Evolutionary conservation across 2,888 invertebrate genomes (phyloP).

Genomic region (Drosophila buzzatii): DNA sequence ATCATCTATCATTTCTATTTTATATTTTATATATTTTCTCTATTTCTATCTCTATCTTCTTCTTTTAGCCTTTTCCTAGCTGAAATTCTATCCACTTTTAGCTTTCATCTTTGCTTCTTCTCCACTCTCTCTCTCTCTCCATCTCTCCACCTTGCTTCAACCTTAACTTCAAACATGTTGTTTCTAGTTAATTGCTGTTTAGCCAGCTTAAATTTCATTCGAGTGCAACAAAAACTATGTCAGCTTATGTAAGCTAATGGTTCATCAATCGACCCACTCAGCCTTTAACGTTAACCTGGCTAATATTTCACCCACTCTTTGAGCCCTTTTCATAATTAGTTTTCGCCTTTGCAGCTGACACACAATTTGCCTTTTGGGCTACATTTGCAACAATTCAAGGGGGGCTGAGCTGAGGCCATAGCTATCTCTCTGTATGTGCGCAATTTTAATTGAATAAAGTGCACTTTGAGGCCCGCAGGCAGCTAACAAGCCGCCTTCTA

Average conservation of each 20-base stretch:
- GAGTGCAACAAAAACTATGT: slow-evolving; percentile 38
- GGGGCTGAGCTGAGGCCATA: too few species aligned
- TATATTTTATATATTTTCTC: not conserved
- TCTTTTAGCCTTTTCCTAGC: not conserved
- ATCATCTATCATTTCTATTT: too few species aligned
- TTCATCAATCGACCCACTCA: slow-evolving; percentile 12
- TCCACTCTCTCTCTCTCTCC: not conserved
- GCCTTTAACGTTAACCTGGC: slow-evolving; percentile 45
- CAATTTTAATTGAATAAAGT: slow-evolving; percentile 76
- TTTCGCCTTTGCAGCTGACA: slow-evolving; percentile 63
- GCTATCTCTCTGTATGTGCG: slow-evolving; percentile 7
- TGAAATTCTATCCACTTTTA: not conserved
- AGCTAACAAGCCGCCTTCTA: not conserved
- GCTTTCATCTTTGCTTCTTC: not conserved
- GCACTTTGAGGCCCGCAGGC: slow-evolving; percentile 64
- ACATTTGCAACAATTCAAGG: slow-evolving; percentile 56
- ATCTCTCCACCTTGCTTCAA: not conserved
- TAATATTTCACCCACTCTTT: slow-evolving; percentile 4
- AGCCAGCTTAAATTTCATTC: slow-evolving; percentile 12
- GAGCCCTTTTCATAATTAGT: slow-evolving; percentile 60
- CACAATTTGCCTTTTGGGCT: slow-evolving; percentile 69
- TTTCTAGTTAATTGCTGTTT: slow-evolving; percentile 7
- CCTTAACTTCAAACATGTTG: not conserved
- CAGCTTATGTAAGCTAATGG: slow-evolving; percentile 10
- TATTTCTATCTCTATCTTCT: not conserved